Base-by-base conservation (phyloP, 2,888 invertebrate genomes). In the Asteroscopus sphinx region DNA sequence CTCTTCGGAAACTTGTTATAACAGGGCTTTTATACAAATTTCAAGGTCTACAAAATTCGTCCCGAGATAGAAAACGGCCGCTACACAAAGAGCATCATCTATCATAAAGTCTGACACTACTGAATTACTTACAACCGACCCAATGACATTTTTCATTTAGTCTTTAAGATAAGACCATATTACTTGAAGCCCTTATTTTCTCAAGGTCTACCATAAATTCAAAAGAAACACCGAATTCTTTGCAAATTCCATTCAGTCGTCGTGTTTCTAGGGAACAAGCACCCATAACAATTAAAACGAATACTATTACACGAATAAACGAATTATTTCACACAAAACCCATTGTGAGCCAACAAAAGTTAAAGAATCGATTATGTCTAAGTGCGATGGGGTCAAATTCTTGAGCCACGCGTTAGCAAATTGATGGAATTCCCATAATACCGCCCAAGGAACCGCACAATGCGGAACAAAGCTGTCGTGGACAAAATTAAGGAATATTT, bases 351-450 rank as follows among this genome's bases (percentile, higher is more conserved):
- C 52, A 77, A 88, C 83, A 86, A 86, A 81, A 81, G 79, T 80
- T 73, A 68, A 85, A 80, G 82, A 81, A 87, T 88, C 85, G 85
- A 86, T 85, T 84, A 80, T 83, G 77, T 78, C 81, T 66, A 74
- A 80, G 55, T 55, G 55, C 44, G 74, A 69, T 80, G 83, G 78
- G 88, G 89, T 89, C 88, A 82, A 81, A 85, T 76, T 80, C 80
- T 80, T 73, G 62, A 73, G 91, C 82, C 93, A 92, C 93, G 93
- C 93, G 92, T 83, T 62, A 59, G 61, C 86, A 93, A 94, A 94
- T 93, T 93, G 93, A 89, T 79, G 80, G 75, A 90, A 87, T 93
- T 94, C 93, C 92, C 93, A 93, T 89, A 92, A 80, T 83, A 85
- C 92, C 91, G 81, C 89, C 91, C 78, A 79, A 90, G 91, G 91